Conservation (phyloP, 2,888 invertebrate genomes). For the Coleophora deauratella region DNA sequence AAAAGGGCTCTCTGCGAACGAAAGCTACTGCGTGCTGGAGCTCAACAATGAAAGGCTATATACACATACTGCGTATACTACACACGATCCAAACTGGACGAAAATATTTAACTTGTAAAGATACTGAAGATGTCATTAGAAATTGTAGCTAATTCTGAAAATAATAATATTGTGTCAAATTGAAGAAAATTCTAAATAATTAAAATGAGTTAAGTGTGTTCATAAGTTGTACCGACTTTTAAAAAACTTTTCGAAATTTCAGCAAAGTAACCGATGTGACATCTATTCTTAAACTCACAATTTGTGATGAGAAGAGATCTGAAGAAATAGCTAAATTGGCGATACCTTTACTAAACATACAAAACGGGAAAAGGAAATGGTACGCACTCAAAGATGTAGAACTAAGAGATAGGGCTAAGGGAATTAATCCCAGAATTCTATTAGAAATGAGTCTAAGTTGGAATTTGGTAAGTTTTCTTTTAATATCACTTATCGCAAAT, state of each 20-base stretch:
- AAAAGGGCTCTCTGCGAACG: slow-evolving; percentile 88
- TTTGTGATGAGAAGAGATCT: slow-evolving; percentile 96
- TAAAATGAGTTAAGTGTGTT: no score
- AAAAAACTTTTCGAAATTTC: slow-evolving; percentile 23
- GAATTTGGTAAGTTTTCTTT: slow-evolving; percentile 83
- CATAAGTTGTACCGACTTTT: no score
- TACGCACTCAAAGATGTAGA: slow-evolving; percentile 96
- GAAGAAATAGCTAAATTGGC: slow-evolving; percentile 95
- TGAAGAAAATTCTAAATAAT: no score
- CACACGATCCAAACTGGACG: slow-evolving; percentile 95
- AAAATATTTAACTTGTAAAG: slow-evolving; percentile 94
- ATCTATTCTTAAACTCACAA: slow-evolving; percentile 90
- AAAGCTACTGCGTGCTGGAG: slow-evolving; percentile 96
- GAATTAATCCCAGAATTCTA: slow-evolving; percentile 85
- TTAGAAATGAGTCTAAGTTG: slow-evolving; percentile 92
- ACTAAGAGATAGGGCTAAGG: slow-evolving; percentile 87
- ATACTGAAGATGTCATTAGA: no score
- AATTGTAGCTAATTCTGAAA: no score
- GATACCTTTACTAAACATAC: slow-evolving; percentile 88
- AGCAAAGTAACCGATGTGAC: slow-evolving; percentile 93
- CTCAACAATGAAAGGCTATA: slow-evolving; percentile 93
- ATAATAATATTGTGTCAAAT: no score
- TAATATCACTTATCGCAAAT: no score
- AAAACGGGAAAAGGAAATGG: slow-evolving; percentile 92
- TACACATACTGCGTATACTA: slow-evolving; percentile 97